phyloP scores from a whole-genome alignment of 2,113 vertebrate genomes.

The Thomomys bottae region DNA sequence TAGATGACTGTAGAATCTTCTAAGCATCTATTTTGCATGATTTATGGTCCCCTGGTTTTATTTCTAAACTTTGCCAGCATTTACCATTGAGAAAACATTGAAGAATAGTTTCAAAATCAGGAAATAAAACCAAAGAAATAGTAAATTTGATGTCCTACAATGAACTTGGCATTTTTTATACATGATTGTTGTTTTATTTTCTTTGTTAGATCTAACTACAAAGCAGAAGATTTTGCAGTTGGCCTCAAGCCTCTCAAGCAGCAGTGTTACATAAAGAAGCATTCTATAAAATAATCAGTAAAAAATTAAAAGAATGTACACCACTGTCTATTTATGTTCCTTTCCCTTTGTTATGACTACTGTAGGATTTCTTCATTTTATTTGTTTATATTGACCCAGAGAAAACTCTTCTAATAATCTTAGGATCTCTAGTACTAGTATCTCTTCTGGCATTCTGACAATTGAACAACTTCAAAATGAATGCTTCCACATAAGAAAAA shows the following conservation, averaged over 20 bases:
- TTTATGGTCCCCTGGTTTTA: conserved; percentile 51
- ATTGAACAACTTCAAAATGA: conserved; percentile 16
- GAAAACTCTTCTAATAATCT: neutral
- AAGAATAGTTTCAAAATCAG: conserved; percentile 46
- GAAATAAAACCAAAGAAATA: conserved; percentile 30
- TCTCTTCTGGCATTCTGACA: neutral
- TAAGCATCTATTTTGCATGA: conserved; percentile 38
- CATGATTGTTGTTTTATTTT: conserved; percentile 7
- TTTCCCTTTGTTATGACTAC: neutral
- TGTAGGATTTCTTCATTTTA: no score
- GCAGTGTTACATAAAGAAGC: neutral
- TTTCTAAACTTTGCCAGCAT: conserved; percentile 28
- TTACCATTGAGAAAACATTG: conserved; percentile 47
- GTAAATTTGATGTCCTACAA: conserved; percentile 50
- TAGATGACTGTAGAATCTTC: neutral
- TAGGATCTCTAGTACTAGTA: neutral
- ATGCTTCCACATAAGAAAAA: neutral
- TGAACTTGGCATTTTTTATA: neutral
- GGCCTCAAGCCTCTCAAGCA: neutral
- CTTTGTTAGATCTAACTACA: conserved; percentile 21
- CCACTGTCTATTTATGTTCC: neutral
- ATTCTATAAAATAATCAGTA: neutral
- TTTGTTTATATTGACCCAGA: neutral
- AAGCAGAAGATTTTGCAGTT: conserved; percentile 4
- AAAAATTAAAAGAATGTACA: conserved; percentile 12